Evolutionary conservation across 2,113 vertebrate species (phyloP), one percentile per base, ranked within the genome.

Genomic region (Formicarius rufipectus): DNA sequence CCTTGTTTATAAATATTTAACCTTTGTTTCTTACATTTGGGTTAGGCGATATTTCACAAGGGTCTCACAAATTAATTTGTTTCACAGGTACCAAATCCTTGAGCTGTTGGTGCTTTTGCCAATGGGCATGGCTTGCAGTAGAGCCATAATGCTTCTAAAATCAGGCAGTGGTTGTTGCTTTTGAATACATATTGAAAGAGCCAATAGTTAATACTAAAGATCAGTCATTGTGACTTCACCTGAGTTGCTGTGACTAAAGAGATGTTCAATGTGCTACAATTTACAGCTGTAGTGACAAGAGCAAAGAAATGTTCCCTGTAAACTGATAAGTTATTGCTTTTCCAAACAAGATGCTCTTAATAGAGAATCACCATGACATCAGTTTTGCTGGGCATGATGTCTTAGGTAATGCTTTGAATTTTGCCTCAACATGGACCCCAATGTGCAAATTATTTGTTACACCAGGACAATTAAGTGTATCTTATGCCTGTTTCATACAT

Each of bases 1-100:
- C 85, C 95, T 94, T 97, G 95, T 98, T 97, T 97, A 97, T 97
- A 98, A 98, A 98, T 98, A 97, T 97, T 97, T 97, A 97, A 92
- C 87, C 97, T 97, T 55, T 42, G 25, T 89, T 97, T 88, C 82
- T 89, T 94, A 74, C 92, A 66, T 85, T 96, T 95, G 83, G 89
- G 74, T 93, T 95, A 88, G 86, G 73, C 92, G 91, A 18, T 97
- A 82, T 96, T 97, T 96, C 93, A 95, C 75, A 71, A 89, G 92
- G 59, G 40, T 93, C 86, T 93, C 60, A 62, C 69, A 94, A 91
- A 92, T 92, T 56, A 49, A 79, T 94, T 97, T 94, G 86, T 14
- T 95, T 79, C 71, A 49, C 79, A 91, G 82, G 84, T 96, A 91
- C 37, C 75, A 85, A 92, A 84, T 90, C 88, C 66, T 90, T 89